Conservation (phyloP, 2,888 invertebrate genomes). For the Pycnomerus fuliginosus region DNA sequence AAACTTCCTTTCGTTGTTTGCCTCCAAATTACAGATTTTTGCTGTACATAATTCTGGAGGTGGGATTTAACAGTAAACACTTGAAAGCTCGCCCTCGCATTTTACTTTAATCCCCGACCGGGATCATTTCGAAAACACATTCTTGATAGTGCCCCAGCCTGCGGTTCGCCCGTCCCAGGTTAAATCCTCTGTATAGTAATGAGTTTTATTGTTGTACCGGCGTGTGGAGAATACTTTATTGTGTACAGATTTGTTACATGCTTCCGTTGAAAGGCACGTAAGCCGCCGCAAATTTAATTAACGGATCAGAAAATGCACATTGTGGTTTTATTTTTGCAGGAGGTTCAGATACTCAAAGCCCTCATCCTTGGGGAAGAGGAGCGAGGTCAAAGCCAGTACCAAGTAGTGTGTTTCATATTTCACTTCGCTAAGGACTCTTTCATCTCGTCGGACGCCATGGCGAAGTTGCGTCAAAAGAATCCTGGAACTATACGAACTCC, state of each 20-base stretch:
- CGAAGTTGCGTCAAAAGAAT: slow-evolving; percentile 82
- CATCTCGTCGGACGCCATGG: slow-evolving; percentile 95
- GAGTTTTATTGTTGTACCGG: slow-evolving; percentile 16
- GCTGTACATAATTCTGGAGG: slow-evolving; percentile 56
- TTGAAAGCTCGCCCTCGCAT: slow-evolving; percentile 5
- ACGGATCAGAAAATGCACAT: background rate
- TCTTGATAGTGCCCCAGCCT: slow-evolving; percentile 8
- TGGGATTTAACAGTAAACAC: too few relatives aligned
- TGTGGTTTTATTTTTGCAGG: slow-evolving; percentile 59
- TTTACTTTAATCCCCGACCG: slow-evolving; percentile 8
- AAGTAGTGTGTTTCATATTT: slow-evolving; percentile 88
- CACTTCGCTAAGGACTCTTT: slow-evolving; percentile 90
- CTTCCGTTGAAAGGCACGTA: too few relatives aligned
- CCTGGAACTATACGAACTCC: slow-evolving; percentile 65
- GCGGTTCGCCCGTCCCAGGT: slow-evolving; percentile 5
- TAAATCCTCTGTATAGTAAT: slow-evolving; percentile 10
- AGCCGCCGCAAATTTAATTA: background rate
- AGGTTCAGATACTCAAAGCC: slow-evolving; percentile 88
- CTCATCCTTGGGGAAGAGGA: slow-evolving; percentile 91
- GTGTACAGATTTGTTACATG: too few relatives aligned
- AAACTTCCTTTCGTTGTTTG: slow-evolving; percentile 20
- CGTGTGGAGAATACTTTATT: too few relatives aligned
- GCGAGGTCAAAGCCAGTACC: slow-evolving; percentile 83
- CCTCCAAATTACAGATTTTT: slow-evolving; percentile 34
- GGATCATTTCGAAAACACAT: slow-evolving; percentile 16